phyloP scores from a whole-genome alignment of 2,113 vertebrate genomes.

The Acinonyx jubatus region DNA sequence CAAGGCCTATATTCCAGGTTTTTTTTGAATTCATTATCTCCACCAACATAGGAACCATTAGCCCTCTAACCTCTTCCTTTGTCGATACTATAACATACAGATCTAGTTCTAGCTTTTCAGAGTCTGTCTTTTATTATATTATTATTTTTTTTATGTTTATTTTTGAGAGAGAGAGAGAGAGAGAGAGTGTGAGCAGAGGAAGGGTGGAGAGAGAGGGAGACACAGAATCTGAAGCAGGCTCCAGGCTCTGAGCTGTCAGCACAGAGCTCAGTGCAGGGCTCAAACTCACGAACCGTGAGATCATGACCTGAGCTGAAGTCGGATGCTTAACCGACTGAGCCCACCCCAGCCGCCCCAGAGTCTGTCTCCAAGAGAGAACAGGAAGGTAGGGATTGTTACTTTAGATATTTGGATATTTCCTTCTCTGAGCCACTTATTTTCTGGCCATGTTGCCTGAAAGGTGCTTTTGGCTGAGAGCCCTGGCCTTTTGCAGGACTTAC shows the following conservation, averaged over 20 bases:
- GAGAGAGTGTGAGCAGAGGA: too few relatives aligned
- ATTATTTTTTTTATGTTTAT: too few relatives aligned
- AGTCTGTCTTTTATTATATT: background rate
- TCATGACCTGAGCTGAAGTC: too few relatives aligned
- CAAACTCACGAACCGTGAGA: too few relatives aligned
- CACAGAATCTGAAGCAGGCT: too few relatives aligned
- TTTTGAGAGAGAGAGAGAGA: too few relatives aligned
- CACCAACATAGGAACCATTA: background rate
- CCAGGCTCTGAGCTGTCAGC: too few relatives aligned
- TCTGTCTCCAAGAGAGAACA: conserved; percentile 56
- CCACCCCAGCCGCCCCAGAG: background rate
- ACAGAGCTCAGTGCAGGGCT: too few relatives aligned
- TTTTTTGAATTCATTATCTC: conserved; percentile 44
- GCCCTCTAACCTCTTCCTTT: conserved; percentile 49
- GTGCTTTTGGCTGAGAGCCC: background rate
- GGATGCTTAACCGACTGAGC: too few relatives aligned
- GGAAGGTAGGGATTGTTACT: background rate
- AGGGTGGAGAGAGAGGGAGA: too few relatives aligned
- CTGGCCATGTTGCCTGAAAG: background rate
- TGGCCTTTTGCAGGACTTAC: conserved; percentile 26
- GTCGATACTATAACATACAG: background rate
- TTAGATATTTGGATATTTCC: conserved; percentile 40
- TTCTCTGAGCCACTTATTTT: conserved; percentile 42
- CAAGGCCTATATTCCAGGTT: background rate
- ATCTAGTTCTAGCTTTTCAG: conserved; percentile 51